Base-by-base conservation (phyloP, 2,797 vertebrate genomes). In the Decapterus maruadsi region DNA sequence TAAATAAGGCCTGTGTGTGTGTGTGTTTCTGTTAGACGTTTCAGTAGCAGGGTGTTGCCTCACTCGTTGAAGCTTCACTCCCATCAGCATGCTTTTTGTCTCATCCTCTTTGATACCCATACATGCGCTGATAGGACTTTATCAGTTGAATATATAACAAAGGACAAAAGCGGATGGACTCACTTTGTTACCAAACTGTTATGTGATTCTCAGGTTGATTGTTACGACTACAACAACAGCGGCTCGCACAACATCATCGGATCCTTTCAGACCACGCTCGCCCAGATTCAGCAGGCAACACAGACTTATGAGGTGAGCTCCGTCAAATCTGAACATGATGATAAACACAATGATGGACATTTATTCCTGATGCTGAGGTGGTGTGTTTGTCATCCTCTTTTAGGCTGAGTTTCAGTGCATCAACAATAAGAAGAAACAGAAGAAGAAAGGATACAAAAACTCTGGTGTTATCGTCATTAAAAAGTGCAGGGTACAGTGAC, bases 351-450 rank as follows among this genome's bases (percentile, higher is more conserved):
- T 16, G 3, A 3, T 13, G 2, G 17, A 26, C 38, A 29, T 55
- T 54, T 53, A 16, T 29, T 64, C 20, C n/a, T 55, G 40, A 51
- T 13, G 0, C 22, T 11, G 26, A 26, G 0, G 4, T 75, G 56
- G 0, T 77, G 20, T 75, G 54, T 82, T 59, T 53, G 19, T 59
- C 72, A 73, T 73, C 9, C 74, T 22, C 73, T 26, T 26, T 20
- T 79, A 99, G 98, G 92, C 96, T 19, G 98, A 99, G 90, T 99
- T 95, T 95, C 97, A 98, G 45, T 99, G 97, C 82, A 93, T 98
- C 75, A 98, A 99, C 85, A 95, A 94, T 55, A 97, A 97, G 88
- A 99, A 99, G 93, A 97, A 95, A 66, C 95, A 97, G 87, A 99
- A 97, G 92, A 99, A 99, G 91, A 99, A 95, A 89, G 91, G 57